Evolutionary conservation across 2,797 vertebrate genomes (phyloP).

Genomic region (Molossus alvarezi): DNA sequence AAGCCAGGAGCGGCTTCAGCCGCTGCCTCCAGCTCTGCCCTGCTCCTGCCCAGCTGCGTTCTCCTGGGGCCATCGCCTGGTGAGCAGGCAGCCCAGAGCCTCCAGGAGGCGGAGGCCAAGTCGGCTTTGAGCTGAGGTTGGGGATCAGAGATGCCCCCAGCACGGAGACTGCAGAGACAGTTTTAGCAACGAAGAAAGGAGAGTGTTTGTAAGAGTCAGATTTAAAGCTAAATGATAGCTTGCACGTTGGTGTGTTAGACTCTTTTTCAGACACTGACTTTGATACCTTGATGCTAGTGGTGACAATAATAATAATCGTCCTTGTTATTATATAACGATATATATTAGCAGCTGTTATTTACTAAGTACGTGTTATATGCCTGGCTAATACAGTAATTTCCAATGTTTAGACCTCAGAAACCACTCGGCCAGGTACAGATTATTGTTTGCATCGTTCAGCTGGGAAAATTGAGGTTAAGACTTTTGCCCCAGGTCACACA

Average conservation of each 20-base stretch:
- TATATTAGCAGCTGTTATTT: constrained; percentile 40
- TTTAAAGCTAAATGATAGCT: neutral
- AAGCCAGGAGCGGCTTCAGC: constrained; percentile 88
- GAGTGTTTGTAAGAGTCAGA: neutral
- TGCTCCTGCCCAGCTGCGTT: constrained; percentile 73
- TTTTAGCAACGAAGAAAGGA: constrained; percentile 60
- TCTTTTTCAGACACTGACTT: neutral
- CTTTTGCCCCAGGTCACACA: neutral
- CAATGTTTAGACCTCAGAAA: neutral
- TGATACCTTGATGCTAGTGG: neutral
- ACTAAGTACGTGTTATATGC: neutral
- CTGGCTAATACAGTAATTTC: neutral
- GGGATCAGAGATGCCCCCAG: constrained; percentile 81
- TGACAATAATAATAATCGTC: neutral
- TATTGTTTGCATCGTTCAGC: neutral
- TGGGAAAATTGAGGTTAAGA: neutral
- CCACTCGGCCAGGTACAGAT: neutral
- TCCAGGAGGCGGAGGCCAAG: constrained; percentile 78
- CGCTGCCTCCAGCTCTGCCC: constrained; percentile 76
- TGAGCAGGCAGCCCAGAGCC: constrained; percentile 86
- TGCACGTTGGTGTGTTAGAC: neutral
- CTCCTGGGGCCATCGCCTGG: constrained; percentile 79
- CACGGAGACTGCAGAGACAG: constrained; percentile 70
- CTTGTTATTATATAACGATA: neutral
- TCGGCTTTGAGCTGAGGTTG: constrained; percentile 81